A percentile compares a stretch with the other conserved stretches of the same genome.
These are phyloP conservation scores for Microtus ochrogaster DNA, from an alignment of 2,113 vertebrate species.

Conservation along the genomic window DNA sequence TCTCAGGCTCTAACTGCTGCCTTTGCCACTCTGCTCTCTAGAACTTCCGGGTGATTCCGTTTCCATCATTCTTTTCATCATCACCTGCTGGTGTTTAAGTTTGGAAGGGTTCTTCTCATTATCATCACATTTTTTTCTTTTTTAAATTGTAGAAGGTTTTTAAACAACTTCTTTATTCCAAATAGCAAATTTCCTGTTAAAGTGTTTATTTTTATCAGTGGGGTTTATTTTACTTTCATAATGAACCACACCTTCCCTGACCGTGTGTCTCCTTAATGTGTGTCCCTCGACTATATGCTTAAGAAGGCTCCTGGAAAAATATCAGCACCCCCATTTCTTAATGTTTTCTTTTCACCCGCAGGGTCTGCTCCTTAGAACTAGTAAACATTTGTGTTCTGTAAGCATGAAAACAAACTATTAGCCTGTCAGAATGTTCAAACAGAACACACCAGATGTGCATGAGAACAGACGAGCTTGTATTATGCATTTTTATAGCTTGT, in stretches of 20 bases:
- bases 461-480: slow-evolving; percentile 12
- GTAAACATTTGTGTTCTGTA: slow-evolving; percentile 60
- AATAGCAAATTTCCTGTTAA: not conserved
- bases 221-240: slow-evolving; percentile 39
- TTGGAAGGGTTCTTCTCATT: not conserved
- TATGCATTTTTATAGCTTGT: slow-evolving; percentile 35
- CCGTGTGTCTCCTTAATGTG: not conserved
- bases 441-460: slow-evolving; percentile 1
- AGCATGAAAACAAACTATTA: slow-evolving; percentile 60
- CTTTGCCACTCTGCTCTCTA: not conserved
- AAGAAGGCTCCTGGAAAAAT: slow-evolving; percentile 20
- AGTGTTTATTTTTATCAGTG: slow-evolving; percentile 50
- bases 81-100: not conserved
- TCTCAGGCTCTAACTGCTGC: not conserved
- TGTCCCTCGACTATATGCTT: not conserved
- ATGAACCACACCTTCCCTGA: not conserved
- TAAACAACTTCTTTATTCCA: slow-evolving; percentile 51
- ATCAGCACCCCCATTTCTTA: not conserved
- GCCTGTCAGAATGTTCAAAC: slow-evolving; percentile 34
- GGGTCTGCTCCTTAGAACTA: not conserved
- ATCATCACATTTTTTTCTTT: not conserved
- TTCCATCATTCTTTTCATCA: not conserved
- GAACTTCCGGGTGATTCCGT: slow-evolving; percentile 11
- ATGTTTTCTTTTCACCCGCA: not conserved
- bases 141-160: slow-evolving; percentile 42